Conservation (phyloP, 2,113 vertebrate species). For the Glaucidium brasilianum region DNA sequence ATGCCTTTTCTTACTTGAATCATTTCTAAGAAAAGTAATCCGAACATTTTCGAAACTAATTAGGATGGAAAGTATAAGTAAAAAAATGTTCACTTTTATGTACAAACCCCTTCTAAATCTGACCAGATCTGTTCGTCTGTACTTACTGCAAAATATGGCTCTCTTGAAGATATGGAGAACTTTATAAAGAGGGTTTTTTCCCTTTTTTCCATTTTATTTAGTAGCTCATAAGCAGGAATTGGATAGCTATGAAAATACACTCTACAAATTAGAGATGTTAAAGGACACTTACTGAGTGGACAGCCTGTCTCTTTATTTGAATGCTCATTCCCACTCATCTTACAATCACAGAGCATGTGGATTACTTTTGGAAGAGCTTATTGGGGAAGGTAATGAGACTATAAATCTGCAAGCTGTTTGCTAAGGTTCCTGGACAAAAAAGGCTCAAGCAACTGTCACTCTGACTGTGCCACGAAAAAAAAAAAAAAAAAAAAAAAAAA, state of each 20-base stretch:
- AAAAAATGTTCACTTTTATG: background rate
- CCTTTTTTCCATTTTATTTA: background rate
- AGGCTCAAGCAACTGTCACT: background rate
- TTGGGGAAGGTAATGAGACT: slow-evolving; percentile 55
- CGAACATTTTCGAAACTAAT: background rate
- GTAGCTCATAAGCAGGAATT: background rate
- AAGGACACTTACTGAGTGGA: background rate
- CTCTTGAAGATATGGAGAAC: background rate
- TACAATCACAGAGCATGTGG: background rate
- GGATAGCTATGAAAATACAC: background rate
- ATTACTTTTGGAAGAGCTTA: slow-evolving; percentile 63
- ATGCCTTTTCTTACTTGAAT: background rate
- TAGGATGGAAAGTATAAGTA: background rate
- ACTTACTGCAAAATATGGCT: background rate
- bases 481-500: background rate
- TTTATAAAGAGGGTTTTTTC: rapidly evolving
- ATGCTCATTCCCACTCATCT: slow-evolving; percentile 33
- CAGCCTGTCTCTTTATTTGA: slow-evolving; percentile 25
- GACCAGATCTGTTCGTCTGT: background rate
- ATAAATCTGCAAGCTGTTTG: slow-evolving; percentile 56
- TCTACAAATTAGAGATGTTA: background rate
- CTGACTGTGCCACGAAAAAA: background rate
- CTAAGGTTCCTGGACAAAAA: slow-evolving; percentile 15
- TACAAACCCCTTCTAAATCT: background rate
- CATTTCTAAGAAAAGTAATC: background rate